phyloP scores from a whole-genome alignment of 2,797 vertebrate species.

The Labroides dimidiatus region DNA sequence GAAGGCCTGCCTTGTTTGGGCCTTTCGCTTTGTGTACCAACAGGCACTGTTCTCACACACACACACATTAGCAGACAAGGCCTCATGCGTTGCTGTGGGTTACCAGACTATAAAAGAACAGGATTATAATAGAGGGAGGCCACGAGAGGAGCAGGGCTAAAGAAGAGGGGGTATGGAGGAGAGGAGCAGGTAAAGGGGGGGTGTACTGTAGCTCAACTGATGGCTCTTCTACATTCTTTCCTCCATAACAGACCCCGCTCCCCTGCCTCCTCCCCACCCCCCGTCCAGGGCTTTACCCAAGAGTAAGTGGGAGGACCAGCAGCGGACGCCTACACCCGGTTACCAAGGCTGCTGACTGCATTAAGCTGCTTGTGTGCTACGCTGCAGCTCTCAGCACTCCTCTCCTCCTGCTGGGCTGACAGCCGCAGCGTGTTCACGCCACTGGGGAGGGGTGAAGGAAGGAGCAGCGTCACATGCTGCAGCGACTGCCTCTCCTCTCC shows the following conservation, averaged over 20 bases:
- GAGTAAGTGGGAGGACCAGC: conserved; percentile 64
- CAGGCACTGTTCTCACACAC: conserved; percentile 59
- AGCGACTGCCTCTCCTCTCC: conserved; percentile 34
- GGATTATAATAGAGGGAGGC: conserved; percentile 74
- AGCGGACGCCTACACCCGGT: conserved; percentile 69
- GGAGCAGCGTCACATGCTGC: not conserved
- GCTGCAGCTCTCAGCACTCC: conserved; percentile 44
- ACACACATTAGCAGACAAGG: conserved; percentile 66
- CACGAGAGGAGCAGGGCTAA: conserved; percentile 33
- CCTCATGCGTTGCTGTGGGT: conserved; percentile 78
- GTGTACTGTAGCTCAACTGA: conserved; percentile 39
- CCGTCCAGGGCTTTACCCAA: conserved; percentile 49
- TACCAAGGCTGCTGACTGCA: conserved; percentile 72
- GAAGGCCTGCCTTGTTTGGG: conserved; percentile 63
- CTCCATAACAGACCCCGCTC: conserved; percentile 12
- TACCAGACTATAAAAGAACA: conserved; percentile 78
- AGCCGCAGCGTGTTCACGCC: conserved; percentile 17
- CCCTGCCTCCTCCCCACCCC: not conserved
- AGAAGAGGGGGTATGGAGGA: conserved; percentile 19
- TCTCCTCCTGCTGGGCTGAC: conserved; percentile 39
- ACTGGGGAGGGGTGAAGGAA: not conserved
- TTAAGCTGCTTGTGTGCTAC: conserved; percentile 48
- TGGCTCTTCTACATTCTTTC: conserved; percentile 20
- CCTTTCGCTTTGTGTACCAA: conserved; percentile 55
- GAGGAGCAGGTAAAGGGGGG: conserved; percentile 33